These are phyloP conservation scores for Smutsia gigantea DNA, from an alignment of 2,797 vertebrate genomes.

Conservation along the genomic window DNA sequence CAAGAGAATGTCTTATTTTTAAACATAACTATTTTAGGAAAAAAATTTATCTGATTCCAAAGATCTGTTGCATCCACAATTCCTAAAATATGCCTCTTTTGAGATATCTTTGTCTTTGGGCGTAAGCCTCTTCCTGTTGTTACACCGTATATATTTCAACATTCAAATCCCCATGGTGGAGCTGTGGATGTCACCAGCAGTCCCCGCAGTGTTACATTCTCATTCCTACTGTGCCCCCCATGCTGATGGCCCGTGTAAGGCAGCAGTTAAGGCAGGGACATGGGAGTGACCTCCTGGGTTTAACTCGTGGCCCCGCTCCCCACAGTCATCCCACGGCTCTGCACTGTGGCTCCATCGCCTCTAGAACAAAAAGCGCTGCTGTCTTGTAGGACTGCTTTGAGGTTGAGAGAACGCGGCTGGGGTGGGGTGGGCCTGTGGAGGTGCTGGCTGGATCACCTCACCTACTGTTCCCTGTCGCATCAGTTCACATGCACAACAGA, in stretches of 20 bases:
- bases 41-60: conserved; percentile 66
- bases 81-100: conserved; percentile 75
- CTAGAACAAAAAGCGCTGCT: neutral
- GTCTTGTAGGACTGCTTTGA: neutral
- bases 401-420: neutral
- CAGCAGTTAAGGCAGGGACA: accelerated
- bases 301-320: neutral
- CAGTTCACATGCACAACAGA: neutral
- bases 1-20: conserved; percentile 74
- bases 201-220: neutral
- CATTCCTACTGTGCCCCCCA: accelerated
- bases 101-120: neutral
- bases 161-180: neutral
- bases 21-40: conserved; percentile 74
- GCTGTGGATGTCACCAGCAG: neutral
- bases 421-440: accelerated
- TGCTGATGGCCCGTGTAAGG: neutral
- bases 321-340: neutral
- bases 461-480: neutral
- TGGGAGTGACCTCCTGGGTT: neutral
- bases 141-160: conserved; percentile 52
- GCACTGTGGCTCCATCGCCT: neutral
- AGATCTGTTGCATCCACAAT: conserved; percentile 69
- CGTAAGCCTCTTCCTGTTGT: conserved; percentile 75
- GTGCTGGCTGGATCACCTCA: neutral